These are phyloP conservation scores for Tyria jacobaeae DNA, from an alignment of 2,888 invertebrate species.

Conservation along the genomic window DNA sequence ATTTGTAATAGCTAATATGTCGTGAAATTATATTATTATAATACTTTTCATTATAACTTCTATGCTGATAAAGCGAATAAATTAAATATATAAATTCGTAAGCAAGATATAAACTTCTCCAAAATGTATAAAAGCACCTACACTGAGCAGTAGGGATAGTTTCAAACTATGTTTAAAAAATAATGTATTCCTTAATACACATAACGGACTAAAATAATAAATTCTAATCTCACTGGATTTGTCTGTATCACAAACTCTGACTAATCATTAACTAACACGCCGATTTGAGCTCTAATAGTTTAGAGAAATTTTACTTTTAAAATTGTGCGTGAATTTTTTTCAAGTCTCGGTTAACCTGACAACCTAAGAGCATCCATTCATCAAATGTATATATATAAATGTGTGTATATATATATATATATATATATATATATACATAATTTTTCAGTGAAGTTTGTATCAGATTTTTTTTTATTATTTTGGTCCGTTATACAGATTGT, in stretches of 20 bases:
- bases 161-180: conserved; percentile 28
- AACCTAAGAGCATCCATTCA: too few relatives aligned
- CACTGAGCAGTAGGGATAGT: conserved; percentile 46
- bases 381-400: too few relatives aligned
- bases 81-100: conserved; percentile 45
- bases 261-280: not conserved
- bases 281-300: not conserved
- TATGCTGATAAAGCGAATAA: conserved; percentile 20
- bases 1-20: conserved; percentile 4
- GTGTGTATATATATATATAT: too few relatives aligned
- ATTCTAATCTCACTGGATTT: conserved; percentile 3
- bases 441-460: not conserved
- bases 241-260: conserved; percentile 1
- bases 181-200: conserved; percentile 18
- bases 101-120: conserved; percentile 43
- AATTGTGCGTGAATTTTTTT: not conserved
- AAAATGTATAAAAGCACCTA: conserved; percentile 53
- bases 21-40: not conserved
- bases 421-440: too few relatives aligned
- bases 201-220: conserved; percentile 8
- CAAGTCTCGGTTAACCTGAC: not conserved
- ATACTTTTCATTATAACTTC: conserved; percentile 16
- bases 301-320: not conserved
- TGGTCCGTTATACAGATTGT: conserved; percentile 13
- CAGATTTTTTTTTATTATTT: conserved; percentile 4